Base-by-base conservation (phyloP, 35 echinoderm and acorn worm species). In the Amphiura filiformis region DNA sequence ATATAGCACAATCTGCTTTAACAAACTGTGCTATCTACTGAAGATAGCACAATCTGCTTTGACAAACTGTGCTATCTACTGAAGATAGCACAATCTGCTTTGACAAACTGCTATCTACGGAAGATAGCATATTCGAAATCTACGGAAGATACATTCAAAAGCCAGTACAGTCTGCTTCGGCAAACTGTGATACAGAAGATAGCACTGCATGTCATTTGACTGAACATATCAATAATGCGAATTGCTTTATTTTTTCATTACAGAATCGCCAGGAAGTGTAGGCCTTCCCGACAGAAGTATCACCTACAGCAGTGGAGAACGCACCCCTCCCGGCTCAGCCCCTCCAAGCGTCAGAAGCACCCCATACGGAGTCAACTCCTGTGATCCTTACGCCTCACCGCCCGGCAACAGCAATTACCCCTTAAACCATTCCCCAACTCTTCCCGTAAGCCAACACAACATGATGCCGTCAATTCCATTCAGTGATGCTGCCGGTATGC, bases 361-460 rank as follows among this genome's bases (percentile, higher is more conserved):
- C 17, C 61, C 7, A 70, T 70, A 70, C 61, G 65, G 34, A n/a
- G 39, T 95, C 65, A 81, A 86, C 38, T 56, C 86, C 23, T 85
- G 81, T 32, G 93, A 95, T 5, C 84, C 89, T 15, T 95, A 87
- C 75, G 87, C 93, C 0, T 85, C 90, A 13, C 93, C 86, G 22
- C 85, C 89, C 1, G 37, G 23, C 35, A 91, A 88, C 56, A 90
- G 78, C n/a, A 88, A 76, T 23, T 91, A 87, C 42, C 86, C 90
- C 32, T 86, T 92, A 78, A 95, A 95, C 89, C 93, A 90, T 40
- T 95, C 93, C 3, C 93, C 93, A 0, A 92, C 89, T 32, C 93
- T 95, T 31, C 93, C 93, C 33, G 93, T 89, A 7, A 89, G 78
- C 32, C 88, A 94, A 42, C 84, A 79, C 0, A 79, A 56, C 42